A percentile compares a stretch with the other conserved stretches of the same genome.
Evolutionary conservation across 2,888 invertebrate species (phyloP).

Genomic region (Aspidiotus destructor): DNA sequence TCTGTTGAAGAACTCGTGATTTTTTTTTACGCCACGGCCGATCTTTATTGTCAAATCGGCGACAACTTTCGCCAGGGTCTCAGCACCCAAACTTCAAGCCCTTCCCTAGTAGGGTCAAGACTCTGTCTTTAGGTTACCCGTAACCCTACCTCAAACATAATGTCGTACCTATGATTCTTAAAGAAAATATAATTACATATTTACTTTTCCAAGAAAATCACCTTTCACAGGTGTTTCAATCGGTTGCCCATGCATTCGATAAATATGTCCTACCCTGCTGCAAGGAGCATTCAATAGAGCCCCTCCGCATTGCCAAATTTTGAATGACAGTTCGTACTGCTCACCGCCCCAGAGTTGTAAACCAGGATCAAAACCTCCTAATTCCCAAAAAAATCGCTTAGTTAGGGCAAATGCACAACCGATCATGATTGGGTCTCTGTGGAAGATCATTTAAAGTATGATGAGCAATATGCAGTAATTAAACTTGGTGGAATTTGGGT

Average conservation of each 20-base stretch:
- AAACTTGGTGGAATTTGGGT: not conserved
- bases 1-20: no score
- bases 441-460: conserved; percentile 35
- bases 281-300: conserved; percentile 85
- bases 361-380: conserved; percentile 82
- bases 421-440: conserved; percentile 89
- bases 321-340: conserved; percentile 95
- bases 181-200: conserved; percentile 23
- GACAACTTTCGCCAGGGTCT: no score
- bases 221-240: conserved; percentile 85
- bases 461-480: no score
- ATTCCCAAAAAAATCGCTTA: conserved; percentile 84
- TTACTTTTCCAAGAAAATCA: conserved; percentile 70
- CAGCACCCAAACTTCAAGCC: no score
- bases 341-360: conserved; percentile 97
- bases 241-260: conserved; percentile 72
- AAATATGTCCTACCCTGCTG: conserved; percentile 84
- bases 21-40: no score
- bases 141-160: no score
- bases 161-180: conserved; percentile 3
- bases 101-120: no score
- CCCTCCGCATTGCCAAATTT: conserved; percentile 94
- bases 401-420: conserved; percentile 93
- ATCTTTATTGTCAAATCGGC: no score
- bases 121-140: no score